phyloP scores from a whole-genome alignment of 2,797 vertebrate genomes.

The Graptemys geographica region DNA sequence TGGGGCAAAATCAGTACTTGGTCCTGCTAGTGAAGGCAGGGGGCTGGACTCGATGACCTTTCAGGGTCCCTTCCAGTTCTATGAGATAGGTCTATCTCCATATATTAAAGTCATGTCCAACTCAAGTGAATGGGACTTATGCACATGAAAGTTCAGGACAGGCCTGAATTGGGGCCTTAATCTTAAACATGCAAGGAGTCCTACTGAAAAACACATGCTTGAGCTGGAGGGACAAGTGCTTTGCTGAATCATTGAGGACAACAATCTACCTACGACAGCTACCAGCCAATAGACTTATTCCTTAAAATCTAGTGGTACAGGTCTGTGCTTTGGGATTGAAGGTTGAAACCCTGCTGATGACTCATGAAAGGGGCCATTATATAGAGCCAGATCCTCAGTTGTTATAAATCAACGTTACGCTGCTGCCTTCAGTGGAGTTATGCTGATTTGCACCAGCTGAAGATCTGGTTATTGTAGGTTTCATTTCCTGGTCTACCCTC shows the following conservation, averaged over 20 bases:
- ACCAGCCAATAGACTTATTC: background rate
- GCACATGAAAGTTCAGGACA: background rate
- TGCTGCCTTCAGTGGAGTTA: background rate
- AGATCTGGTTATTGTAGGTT: background rate
- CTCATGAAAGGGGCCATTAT: background rate
- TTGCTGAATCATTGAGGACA: background rate
- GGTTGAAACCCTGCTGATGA: background rate
- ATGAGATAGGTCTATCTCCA: too few species aligned
- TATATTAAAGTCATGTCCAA: too few species aligned
- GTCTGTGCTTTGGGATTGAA: background rate
- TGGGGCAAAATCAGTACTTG: too few species aligned
- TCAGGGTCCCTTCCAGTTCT: too few species aligned
- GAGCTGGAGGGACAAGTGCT: background rate
- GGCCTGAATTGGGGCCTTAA: background rate
- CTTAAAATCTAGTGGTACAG: background rate
- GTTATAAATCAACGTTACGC: background rate
- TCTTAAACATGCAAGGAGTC: background rate
- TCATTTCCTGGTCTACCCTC: background rate
- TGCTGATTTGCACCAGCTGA: background rate
- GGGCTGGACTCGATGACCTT: too few species aligned
- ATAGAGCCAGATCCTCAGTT: too few species aligned
- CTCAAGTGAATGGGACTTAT: background rate
- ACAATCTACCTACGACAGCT: background rate
- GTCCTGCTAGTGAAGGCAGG: too few species aligned
- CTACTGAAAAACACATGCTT: background rate